These are phyloP conservation scores for Cuniculus paca DNA, from an alignment of 2,797 vertebrate genomes.

Conservation along the genomic window DNA sequence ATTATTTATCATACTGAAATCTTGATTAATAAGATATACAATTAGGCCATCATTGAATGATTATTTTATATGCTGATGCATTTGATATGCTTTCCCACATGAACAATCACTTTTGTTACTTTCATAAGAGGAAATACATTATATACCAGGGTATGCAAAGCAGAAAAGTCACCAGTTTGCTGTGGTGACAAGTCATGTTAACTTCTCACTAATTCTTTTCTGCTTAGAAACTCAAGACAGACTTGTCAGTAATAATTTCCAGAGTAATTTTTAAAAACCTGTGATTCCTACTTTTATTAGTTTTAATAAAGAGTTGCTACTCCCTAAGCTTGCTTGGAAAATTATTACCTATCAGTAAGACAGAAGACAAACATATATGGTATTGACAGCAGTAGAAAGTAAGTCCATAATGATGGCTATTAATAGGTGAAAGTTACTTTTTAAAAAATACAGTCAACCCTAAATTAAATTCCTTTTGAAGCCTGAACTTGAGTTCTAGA, in stretches of 20 bases:
- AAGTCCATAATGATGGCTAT: conserved; percentile 74
- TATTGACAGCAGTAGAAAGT: conserved; percentile 86
- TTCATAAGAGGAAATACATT: conserved; percentile 28
- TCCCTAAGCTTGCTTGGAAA: conserved; percentile 87
- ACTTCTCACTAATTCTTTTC: conserved; percentile 65
- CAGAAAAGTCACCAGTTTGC: neutral
- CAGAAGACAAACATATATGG: conserved; percentile 84
- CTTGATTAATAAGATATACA: neutral
- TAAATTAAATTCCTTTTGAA: conserved; percentile 77
- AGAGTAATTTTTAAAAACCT: conserved; percentile 86
- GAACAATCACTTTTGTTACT: neutral
- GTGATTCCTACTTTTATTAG: conserved; percentile 84
- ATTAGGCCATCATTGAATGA: neutral
- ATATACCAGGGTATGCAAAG: rapidly evolving
- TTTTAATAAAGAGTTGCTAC: conserved; percentile 88
- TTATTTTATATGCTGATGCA: neutral
- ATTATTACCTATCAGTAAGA: conserved; percentile 91
- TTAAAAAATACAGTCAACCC: conserved; percentile 37
- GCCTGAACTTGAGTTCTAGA: conserved; percentile 47
- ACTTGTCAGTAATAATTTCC: conserved; percentile 86
- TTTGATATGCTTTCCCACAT: conserved; percentile 20
- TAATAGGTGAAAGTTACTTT: conserved; percentile 70
- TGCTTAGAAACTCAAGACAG: conserved; percentile 70
- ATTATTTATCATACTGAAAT: neutral
- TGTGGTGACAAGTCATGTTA: neutral